phyloP scores from a whole-genome alignment of 2,113 vertebrate genomes.

The Bos taurus region ARS-UCD2.0 NC_037337.1:85511501-85512000 shows the following conservation, averaged over 20 bases:
- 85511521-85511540: constrained; percentile 19
- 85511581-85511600: background rate
- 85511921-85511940: background rate
- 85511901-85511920: background rate
- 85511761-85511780: background rate
- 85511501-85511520: background rate
- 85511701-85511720: background rate
- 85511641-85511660: constrained; percentile 11
- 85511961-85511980: background rate
- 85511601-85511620: constrained; percentile 1
- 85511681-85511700: constrained; percentile 26
- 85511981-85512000: background rate
- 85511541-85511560: background rate
- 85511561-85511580: background rate
- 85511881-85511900: constrained; percentile 1
- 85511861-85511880: background rate
- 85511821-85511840: constrained; percentile 10
- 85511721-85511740: background rate
- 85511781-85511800: background rate
- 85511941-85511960: background rate
- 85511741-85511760: constrained; percentile 22
- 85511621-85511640: background rate
- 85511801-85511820: constrained; percentile 19
- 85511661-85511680: background rate
- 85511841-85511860: constrained; percentile 2